Evolutionary conservation across 2,888 invertebrate species (phyloP).

Genomic region (Pediacus dermestoides): DNA sequence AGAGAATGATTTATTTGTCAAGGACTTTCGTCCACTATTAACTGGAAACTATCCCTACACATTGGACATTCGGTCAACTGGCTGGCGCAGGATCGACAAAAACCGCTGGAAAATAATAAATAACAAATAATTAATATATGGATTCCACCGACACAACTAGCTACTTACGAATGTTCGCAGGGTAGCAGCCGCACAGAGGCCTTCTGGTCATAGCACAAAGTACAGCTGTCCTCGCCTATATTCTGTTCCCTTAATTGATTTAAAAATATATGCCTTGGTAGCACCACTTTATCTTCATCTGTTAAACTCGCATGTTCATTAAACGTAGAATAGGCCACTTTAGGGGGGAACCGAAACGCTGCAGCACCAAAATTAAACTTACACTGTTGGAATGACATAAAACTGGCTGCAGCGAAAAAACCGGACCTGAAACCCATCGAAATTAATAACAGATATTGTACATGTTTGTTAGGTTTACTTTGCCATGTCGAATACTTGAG

Average conservation of each 20-base stretch:
- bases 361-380: conserved; percentile 86
- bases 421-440: conserved; percentile 62
- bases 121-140: conserved; percentile 7
- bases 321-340: conserved; percentile 64
- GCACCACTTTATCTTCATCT: conserved; percentile 71
- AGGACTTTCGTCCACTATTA: conserved; percentile 50
- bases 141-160: not conserved
- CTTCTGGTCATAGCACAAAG: conserved; percentile 78
- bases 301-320: conserved; percentile 73
- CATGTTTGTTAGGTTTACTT: conserved; percentile 53
- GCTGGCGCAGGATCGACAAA: conserved; percentile 75
- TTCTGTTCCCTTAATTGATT: conserved; percentile 70
- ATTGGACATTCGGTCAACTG: conserved; percentile 82
- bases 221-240: conserved; percentile 80
- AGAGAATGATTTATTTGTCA: conserved; percentile 42
- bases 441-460: not conserved
- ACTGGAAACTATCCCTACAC: conserved; percentile 69
- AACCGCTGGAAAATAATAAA: conserved; percentile 61
- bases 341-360: conserved; percentile 76
- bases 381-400: conserved; percentile 96
- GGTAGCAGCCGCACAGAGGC: conserved; percentile 74
- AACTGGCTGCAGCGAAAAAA: conserved; percentile 92
- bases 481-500: conserved; percentile 71
- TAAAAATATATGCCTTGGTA: conserved; percentile 78
- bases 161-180: conserved; percentile 76